Conservation (phyloP, 2,888 invertebrate genomes). For the Hirtodrosophila duncani region DNA sequence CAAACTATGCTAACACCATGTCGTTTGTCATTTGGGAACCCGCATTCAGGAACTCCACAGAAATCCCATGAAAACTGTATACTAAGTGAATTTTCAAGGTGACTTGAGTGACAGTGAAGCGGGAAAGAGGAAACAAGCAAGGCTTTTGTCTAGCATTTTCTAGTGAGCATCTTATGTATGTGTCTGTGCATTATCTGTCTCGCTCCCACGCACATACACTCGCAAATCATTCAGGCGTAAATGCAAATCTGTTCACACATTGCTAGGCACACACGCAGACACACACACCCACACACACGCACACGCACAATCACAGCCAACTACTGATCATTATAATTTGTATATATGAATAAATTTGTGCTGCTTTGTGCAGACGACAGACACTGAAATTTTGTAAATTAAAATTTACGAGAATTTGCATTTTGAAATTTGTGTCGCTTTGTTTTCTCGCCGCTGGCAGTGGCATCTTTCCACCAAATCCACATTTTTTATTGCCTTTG, state of each 20-base stretch:
- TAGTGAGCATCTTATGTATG: background rate
- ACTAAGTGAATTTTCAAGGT: conserved; percentile 46
- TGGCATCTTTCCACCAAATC: no score
- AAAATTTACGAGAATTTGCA: conserved; percentile 69
- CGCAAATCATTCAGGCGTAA: conserved; percentile 46
- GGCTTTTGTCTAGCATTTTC: conserved; percentile 12
- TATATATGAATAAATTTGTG: conserved; percentile 54
- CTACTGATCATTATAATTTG: conserved; percentile 56
- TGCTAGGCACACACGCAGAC: conserved; percentile 25
- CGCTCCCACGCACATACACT: conserved; percentile 9
- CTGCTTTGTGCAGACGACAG: no score
- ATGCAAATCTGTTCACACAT: conserved; percentile 60
- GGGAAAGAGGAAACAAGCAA: no score
- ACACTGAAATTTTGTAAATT: conserved; percentile 46
- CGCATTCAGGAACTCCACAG: no score
- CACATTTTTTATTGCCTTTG: conserved; percentile 45
- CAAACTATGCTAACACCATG: conserved; percentile 7
- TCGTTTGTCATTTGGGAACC: conserved; percentile 5
- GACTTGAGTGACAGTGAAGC: conserved; percentile 33
- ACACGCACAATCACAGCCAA: conserved; percentile 34
- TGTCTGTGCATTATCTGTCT: background rate
- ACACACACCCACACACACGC: conserved; percentile 5
- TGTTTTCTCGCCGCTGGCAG: conserved; percentile 9
- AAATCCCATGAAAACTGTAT: conserved; percentile 30
- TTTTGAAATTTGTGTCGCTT: conserved; percentile 47